phyloP scores from a whole-genome alignment of 2,797 vertebrate species.

The Sebastes steindachneri region DNA sequence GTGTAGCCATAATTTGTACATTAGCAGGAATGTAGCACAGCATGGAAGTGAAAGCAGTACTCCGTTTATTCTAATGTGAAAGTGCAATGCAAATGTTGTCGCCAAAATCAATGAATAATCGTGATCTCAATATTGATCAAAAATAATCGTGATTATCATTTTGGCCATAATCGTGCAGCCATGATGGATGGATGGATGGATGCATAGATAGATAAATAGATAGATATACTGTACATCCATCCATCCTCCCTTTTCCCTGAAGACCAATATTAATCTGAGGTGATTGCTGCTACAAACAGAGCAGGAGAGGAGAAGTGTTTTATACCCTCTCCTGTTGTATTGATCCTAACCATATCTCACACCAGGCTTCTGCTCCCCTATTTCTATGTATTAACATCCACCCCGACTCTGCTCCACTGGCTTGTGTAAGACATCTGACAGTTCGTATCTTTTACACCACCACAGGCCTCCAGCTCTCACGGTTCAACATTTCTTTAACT shows the following conservation, averaged over 20 bases:
- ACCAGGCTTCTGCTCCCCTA: not conserved
- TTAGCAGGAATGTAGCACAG: no score
- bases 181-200: no score
- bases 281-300: not conserved
- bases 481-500: conserved; percentile 41
- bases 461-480: conserved; percentile 32
- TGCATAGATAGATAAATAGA: no score
- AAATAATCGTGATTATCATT: no score
- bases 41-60: no score
- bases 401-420: conserved; percentile 43
- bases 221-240: no score
- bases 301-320: not conserved
- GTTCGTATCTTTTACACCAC: conserved; percentile 40
- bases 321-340: not conserved
- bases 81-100: no score
- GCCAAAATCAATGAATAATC: no score
- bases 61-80: no score
- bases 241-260: not conserved
- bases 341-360: conserved; percentile 5
- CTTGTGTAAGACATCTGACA: conserved; percentile 62
- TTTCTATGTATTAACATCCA: conserved; percentile 35
- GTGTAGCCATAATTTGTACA: no score
- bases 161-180: no score
- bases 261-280: not conserved
- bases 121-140: no score